Conservation (phyloP, 2,888 invertebrate genomes). For the Lithophane semibrunnea region DNA sequence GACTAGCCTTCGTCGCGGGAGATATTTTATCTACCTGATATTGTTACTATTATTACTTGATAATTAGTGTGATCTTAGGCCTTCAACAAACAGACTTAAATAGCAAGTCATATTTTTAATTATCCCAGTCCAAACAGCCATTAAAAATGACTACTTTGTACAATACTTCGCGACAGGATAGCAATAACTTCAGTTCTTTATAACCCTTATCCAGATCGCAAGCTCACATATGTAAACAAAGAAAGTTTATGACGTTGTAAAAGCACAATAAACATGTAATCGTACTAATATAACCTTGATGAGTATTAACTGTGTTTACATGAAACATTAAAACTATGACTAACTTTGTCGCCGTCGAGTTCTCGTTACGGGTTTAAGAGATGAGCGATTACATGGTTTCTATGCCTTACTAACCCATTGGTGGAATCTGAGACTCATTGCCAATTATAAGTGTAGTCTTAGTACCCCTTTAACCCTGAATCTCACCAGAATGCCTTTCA, state of each 20-base stretch:
- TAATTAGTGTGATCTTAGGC: too few relatives aligned
- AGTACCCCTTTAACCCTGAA: neutral
- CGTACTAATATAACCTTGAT: conserved; percentile 57
- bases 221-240: conserved; percentile 49
- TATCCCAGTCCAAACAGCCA: conserved; percentile 18
- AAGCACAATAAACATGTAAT: conserved; percentile 65
- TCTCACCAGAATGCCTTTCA: neutral
- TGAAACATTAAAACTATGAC: conserved; percentile 73
- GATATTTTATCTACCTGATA: too few relatives aligned
- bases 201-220: conserved; percentile 39
- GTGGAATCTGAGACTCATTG: neutral
- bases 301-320: conserved; percentile 70
- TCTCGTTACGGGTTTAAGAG: conserved; percentile 43
- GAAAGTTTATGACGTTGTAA: conserved; percentile 61
- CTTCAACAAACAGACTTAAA: neutral
- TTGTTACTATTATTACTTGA: too few relatives aligned
- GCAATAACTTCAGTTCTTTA: conserved; percentile 36
- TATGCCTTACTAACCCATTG: neutral
- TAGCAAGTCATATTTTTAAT: conserved; percentile 7
- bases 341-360: conserved; percentile 65
- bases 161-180: neutral
- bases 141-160: conserved; percentile 46
- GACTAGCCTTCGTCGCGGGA: too few relatives aligned
- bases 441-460: neutral
- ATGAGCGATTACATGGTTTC: conserved; percentile 23